phyloP scores from a whole-genome alignment of 2,888 invertebrate species.

The Pocota personata region DNA sequence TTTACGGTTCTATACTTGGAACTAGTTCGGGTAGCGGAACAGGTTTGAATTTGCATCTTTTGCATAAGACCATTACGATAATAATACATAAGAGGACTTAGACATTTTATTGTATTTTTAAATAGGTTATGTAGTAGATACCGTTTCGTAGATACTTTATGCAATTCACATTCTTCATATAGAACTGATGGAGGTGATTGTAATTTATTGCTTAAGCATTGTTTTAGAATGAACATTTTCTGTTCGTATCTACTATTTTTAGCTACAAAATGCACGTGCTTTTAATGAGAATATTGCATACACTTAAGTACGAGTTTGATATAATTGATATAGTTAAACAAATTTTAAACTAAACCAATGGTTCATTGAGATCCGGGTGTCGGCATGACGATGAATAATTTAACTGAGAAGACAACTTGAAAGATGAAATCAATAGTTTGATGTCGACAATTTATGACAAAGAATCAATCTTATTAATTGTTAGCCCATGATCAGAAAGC shows the following conservation, averaged over 20 bases:
- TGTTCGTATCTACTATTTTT: background rate
- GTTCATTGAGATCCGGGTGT: background rate
- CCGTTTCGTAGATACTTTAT: slow-evolving; percentile 14
- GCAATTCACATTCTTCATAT: slow-evolving; percentile 6
- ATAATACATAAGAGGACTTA: slow-evolving; percentile 18
- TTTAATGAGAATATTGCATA: background rate
- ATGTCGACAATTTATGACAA: background rate
- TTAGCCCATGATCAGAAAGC: background rate
- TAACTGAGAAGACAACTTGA: background rate
- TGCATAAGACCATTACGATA: slow-evolving; percentile 32
- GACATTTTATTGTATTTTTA: background rate
- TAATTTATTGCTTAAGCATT: background rate
- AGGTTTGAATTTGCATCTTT: slow-evolving; percentile 48
- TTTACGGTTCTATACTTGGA: slow-evolving; percentile 20
- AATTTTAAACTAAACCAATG: background rate
- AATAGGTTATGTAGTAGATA: background rate
- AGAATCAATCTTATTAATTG: background rate
- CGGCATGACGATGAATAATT: background rate
- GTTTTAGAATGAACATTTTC: background rate
- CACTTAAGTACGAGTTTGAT: background rate
- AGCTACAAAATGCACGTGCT: background rate
- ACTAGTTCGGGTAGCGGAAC: slow-evolving; percentile 61
- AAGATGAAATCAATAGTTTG: background rate
- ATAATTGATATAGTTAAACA: background rate
- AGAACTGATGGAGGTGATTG: background rate